Base-by-base conservation (phyloP, 2,888 invertebrate species). In the Drosophila heteroneura region DNA sequence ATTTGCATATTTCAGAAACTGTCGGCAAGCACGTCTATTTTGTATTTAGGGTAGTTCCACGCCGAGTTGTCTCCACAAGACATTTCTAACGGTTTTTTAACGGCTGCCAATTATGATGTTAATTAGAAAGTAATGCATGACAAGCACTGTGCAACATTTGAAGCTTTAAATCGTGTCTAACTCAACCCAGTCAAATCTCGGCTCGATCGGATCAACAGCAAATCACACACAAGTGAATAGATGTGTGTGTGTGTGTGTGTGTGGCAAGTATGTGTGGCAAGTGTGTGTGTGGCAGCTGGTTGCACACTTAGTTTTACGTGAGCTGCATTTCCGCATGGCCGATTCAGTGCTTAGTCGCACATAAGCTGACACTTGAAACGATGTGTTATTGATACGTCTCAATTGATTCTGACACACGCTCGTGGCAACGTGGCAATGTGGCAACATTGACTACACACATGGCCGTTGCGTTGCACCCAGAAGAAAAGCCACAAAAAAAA, bases 331-430 rank as follows among this genome's bases (percentile, higher is more conserved):
- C 77, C 82, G 72, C 82, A 71, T 81, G 76, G 67, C 47, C 76
- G 58, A 53, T 62, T 75, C 69, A 68, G 75, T 62, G 73, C 56
- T 60, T 81, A 79, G 58, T 81, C 79, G 63, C 69, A 81, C 61
- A 75, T 67, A 69, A 70, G 57, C 69, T 56, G 73, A 52, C 72
- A 67, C 66, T 70, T 72, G 70, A 83, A 85, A 82, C 81, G 74
- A 81, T 85, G 47, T 9, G 47, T 47, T 28, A 26, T 82, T 76
- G 59, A 81, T 81, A 76, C 73, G 71, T 74, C 16, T 26, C 47
- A 74, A 74, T 79, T 81, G 70, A 83, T 78, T 62, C 79, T 49
- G 26, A 30, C 32, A 54, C 39, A 51, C 44, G 49, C 16, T 35
- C 35, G 2, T 66, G 0, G 47, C 47, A 47, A 47, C 47, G 47